Evolutionary conservation across 1,140 invertebrate genomes (phyloP).

Genomic region (Anthonomus grandis): DNA sequence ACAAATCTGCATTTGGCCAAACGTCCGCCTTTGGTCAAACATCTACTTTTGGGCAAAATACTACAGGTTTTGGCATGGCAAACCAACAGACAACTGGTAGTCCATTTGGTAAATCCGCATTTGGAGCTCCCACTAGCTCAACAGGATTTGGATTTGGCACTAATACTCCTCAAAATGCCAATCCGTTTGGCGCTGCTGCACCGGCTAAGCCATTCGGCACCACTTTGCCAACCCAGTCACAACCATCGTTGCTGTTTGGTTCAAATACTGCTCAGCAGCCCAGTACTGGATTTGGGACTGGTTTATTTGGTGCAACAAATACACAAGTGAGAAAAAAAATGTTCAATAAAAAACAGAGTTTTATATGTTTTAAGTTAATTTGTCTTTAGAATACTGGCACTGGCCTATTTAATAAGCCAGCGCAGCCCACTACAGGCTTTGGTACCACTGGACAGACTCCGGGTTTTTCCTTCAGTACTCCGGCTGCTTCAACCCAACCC

Average conservation of each 20-base stretch:
- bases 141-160: conserved; percentile 43
- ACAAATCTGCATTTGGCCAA: conserved; percentile 44
- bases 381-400: conserved; percentile 27
- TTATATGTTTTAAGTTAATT: background rate
- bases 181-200: conserved; percentile 34
- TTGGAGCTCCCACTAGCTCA: conserved; percentile 42
- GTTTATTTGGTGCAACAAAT: conserved; percentile 29
- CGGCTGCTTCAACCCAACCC: conserved; percentile 35
- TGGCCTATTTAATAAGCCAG: conserved; percentile 37
- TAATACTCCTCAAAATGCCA: conserved; percentile 32
- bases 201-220: conserved; percentile 48
- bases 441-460: conserved; percentile 19
- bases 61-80: conserved; percentile 26
- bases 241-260: conserved; percentile 51
- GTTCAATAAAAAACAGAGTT: too few species aligned
- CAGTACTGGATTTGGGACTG: conserved; percentile 32
- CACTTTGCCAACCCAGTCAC: conserved; percentile 37
- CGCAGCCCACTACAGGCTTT: conserved; percentile 34
- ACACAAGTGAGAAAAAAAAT: conserved; percentile 29
- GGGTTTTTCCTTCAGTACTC: conserved; percentile 33
- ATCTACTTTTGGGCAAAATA: conserved; percentile 30
- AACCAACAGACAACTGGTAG: conserved; percentile 18
- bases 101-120: conserved; percentile 34
- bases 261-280: conserved; percentile 47
- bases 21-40: conserved; percentile 48